Base-by-base conservation (phyloP, 2,113 vertebrate genomes). In the Stegastes partitus region DNA sequence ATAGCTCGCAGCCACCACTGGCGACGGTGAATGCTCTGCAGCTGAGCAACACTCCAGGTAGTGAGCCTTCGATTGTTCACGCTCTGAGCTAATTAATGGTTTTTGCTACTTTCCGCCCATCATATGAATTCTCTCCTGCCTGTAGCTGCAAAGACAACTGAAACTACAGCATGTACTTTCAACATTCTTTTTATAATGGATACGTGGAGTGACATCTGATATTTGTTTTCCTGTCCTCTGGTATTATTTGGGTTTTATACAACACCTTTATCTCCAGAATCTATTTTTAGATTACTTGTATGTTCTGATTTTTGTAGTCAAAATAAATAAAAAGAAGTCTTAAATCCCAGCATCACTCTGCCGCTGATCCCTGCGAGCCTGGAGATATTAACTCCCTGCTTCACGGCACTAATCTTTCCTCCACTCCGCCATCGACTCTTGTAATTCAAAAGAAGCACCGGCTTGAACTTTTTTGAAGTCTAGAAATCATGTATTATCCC, bases 31-130 rank as follows among this genome's bases (percentile, higher is more conserved):
- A 57, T 50, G 4, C 21, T 14, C 22, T 58, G 28, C 39, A 66
- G 42, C 62, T 66, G 62, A 66, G 62, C 64, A 37, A 28, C 21
- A 47, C 44, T n/a, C 3, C 39, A 25, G 21, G 28, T 25, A 23
- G 26, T 21, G 26, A 37, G 26, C 8, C 21, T 45, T 57, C n/a
- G 11, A 28, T 45, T 49, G 56, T 49, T 57, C 23, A 22, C 49
- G 10, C 37, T 44, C 39, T 25, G 15, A 47, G 45, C 25, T 62
- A 50, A 50, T 50, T 19, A 50, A 50, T 50, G n/a, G 47, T 21
- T n/a, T 42, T 50, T 50, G 47, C 47, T 50, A 9, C 47, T 19
- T 50, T 21, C 21, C 47, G 9, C 47, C 47, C 47, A 50, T 5
- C 6, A 50, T n/a, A 50, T 39, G 15, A 34, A 51, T 15, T 16